A percentile compares a stretch with the other conserved stretches of the same genome.
Conservation (phyloP, 2,888 invertebrate species). For the Drosophila prolongata region DNA sequence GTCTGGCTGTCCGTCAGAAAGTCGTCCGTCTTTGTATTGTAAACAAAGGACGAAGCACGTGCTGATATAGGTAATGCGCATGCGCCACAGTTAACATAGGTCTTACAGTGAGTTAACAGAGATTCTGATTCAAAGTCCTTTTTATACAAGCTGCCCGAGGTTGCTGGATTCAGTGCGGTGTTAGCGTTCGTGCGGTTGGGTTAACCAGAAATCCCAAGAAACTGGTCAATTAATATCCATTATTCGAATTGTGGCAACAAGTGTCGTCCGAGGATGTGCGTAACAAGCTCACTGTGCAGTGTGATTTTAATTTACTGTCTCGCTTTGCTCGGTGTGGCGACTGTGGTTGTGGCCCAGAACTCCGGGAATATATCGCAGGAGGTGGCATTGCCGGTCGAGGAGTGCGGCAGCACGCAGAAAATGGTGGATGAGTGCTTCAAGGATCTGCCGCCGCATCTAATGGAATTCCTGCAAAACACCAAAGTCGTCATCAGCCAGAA, state of each 20-base stretch:
- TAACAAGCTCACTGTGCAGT: slow-evolving; percentile 19
- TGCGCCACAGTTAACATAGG: slow-evolving; percentile 45
- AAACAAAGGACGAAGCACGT: slow-evolving; percentile 50
- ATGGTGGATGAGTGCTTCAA: slow-evolving; percentile 83
- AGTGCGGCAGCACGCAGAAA: slow-evolving; percentile 80
- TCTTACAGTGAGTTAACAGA: slow-evolving; percentile 37
- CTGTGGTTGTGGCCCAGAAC: slow-evolving; percentile 33
- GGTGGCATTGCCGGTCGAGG: slow-evolving; percentile 33
- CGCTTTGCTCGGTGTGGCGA: slow-evolving; percentile 19
- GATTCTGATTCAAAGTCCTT: slow-evolving; percentile 19
- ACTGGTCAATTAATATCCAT: background rate
- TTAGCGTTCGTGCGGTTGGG: slow-evolving; percentile 23
- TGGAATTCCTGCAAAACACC: slow-evolving; percentile 81
- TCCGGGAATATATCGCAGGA: slow-evolving; percentile 30
- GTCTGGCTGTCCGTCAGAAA: slow-evolving; percentile 1
- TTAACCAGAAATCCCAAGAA: background rate
- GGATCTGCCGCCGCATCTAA: slow-evolving; percentile 82
- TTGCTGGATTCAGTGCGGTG: slow-evolving; percentile 46
- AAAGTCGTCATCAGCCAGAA: slow-evolving; percentile 81
- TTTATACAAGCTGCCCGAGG: slow-evolving; percentile 29
- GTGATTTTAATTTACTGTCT: slow-evolving; percentile 24
- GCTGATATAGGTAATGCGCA: slow-evolving; percentile 45
- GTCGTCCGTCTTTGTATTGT: slow-evolving; percentile 22
- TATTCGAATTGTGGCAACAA: slow-evolving; percentile 55
- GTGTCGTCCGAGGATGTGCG: slow-evolving; percentile 48